Percentiles rank a stretch among this genome's conserved stretches.
These are phyloP conservation scores for Peromyscus maniculatus DNA, from an alignment of 2,113 vertebrate species.

Conservation along the genomic window DNA sequence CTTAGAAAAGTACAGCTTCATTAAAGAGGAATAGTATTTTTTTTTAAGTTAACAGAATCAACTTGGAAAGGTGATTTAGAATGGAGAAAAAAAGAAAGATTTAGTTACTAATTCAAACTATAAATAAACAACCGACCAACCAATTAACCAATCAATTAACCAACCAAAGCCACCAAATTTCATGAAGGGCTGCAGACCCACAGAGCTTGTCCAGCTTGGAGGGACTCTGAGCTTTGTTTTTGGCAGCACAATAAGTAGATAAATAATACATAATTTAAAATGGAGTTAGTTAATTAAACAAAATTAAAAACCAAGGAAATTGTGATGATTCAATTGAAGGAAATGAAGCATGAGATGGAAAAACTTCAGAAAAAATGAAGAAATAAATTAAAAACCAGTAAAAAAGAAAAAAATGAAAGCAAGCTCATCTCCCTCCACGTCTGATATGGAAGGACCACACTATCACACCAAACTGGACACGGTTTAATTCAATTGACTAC, in stretches of 20 bases:
- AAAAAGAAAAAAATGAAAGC: neutral
- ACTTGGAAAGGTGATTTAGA: neutral
- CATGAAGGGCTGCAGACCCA: neutral
- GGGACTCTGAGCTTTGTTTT: neutral
- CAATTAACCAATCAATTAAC: neutral
- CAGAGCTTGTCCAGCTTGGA: neutral
- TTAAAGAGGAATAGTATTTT: neutral
- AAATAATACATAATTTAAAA: neutral
- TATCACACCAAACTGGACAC: neutral
- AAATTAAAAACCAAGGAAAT: neutral
- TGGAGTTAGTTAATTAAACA: neutral
- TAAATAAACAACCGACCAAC: neutral
- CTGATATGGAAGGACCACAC: neutral
- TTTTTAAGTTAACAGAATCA: neutral
- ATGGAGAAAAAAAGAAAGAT: neutral
- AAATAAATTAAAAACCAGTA: neutral
- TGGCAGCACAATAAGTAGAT: neutral
- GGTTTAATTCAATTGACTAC: neutral
- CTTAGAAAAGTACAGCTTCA: constrained; percentile 10
- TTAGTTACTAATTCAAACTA: neutral
- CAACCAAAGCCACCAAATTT: neutral
- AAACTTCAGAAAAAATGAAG: constrained; percentile 24
- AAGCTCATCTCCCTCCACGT: neutral
- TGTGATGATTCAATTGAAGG: neutral
- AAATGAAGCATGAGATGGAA: constrained; percentile 3